phyloP scores from a whole-genome alignment of 2,888 invertebrate species.

The Eupithecia vulgata region DNA sequence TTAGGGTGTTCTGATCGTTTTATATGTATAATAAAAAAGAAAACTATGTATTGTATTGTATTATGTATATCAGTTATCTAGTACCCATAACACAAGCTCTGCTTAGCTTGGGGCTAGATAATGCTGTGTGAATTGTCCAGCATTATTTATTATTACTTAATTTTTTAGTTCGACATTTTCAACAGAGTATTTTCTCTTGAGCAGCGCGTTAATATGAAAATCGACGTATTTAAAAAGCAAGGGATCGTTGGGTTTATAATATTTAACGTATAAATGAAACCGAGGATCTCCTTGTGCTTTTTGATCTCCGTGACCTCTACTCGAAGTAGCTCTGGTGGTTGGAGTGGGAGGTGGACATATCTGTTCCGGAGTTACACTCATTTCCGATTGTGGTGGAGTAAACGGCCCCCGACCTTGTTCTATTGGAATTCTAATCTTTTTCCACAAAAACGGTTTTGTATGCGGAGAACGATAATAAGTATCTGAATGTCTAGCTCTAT shows the following conservation, averaged over 20 bases:
- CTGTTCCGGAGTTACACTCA: slow-evolving; percentile 24
- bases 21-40: too few relatives aligned
- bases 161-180: slow-evolving; percentile 58
- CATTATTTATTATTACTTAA: too few relatives aligned
- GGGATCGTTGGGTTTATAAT: slow-evolving; percentile 73
- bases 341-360: slow-evolving; percentile 52
- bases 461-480: slow-evolving; percentile 69
- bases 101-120: too few relatives aligned
- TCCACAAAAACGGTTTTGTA: slow-evolving; percentile 75
- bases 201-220: slow-evolving; percentile 70
- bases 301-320: slow-evolving; percentile 46
- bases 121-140: too few relatives aligned
- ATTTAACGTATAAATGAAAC: slow-evolving; percentile 71
- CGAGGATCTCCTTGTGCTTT: slow-evolving; percentile 61
- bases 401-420: slow-evolving; percentile 67
- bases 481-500: slow-evolving; percentile 57
- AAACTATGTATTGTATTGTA: too few relatives aligned
- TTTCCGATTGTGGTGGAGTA: slow-evolving; percentile 49
- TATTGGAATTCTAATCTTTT: slow-evolving; percentile 55
- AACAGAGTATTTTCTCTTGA: slow-evolving; percentile 65
- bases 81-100: too few relatives aligned
- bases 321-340: slow-evolving; percentile 34
- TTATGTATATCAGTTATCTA: too few relatives aligned
- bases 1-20: too few relatives aligned
- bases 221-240: slow-evolving; percentile 74